Evolutionary conservation across 2,888 invertebrate genomes (phyloP).

Genomic region (Griposia aprilina): DNA sequence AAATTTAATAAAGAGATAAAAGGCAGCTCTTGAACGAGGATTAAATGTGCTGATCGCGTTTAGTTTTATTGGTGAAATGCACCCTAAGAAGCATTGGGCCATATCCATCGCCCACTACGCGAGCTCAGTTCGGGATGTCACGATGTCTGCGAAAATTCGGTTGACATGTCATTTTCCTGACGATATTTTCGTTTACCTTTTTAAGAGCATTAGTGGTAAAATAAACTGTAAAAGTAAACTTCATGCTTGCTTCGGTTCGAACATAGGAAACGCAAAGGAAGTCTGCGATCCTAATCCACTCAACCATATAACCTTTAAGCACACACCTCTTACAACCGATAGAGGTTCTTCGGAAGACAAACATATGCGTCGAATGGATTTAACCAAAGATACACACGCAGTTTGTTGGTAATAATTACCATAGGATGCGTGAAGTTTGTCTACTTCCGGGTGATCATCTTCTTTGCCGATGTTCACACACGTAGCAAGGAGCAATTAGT

Average conservation of each 20-base stretch:
- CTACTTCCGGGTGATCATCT: constrained; percentile 28
- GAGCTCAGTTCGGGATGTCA: too few species aligned
- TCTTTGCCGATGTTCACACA: constrained; percentile 32
- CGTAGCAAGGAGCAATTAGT: constrained; percentile 32
- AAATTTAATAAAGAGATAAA: too few species aligned
- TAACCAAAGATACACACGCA: constrained; percentile 9
- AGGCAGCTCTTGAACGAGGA: too few species aligned
- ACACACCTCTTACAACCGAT: neutral
- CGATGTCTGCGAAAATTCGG: too few species aligned
- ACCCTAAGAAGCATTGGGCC: too few species aligned
- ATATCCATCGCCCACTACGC: too few species aligned
- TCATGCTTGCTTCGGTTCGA: too few species aligned
- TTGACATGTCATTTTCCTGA: too few species aligned
- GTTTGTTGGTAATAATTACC: constrained; percentile 32
- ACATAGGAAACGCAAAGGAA: neutral
- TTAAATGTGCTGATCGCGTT: too few species aligned
- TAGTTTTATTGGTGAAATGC: too few species aligned
- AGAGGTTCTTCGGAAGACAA: constrained; percentile 35
- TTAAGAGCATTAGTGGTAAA: neutral
- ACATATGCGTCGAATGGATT: constrained; percentile 36
- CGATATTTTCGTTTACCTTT: too few species aligned
- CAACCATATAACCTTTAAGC: neutral
- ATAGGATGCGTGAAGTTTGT: constrained; percentile 24
- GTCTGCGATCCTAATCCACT: neutral
- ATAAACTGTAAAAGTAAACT: neutral